A percentile compares a stretch with the other conserved stretches of the same genome.
These are phyloP conservation scores for Adelges cooleyi DNA, from an alignment of 1,140 invertebrate genomes.

Conservation along the genomic window DNA sequence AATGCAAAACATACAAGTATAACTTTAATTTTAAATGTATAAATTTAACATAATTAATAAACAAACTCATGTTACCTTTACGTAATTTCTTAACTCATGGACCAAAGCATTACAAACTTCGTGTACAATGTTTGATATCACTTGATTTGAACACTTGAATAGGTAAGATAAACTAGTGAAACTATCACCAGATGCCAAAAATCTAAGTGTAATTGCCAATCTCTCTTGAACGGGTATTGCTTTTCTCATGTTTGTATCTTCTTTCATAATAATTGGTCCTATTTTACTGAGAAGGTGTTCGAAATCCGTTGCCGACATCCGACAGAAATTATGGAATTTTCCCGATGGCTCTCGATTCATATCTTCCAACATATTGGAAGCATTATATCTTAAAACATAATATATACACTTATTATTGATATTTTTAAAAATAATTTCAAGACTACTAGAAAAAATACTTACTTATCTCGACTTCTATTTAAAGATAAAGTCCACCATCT, in stretches of 20 bases:
- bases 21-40: neutral
- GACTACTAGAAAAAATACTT: neutral
- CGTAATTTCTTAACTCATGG: too few relatives aligned
- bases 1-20: neutral
- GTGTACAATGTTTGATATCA: conserved; percentile 31
- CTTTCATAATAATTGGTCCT: conserved; percentile 34
- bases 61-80: too few relatives aligned
- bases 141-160: conserved; percentile 31
- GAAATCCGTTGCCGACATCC: conserved; percentile 14
- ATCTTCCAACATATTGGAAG: neutral
- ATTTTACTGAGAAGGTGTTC: conserved; percentile 22
- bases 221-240: conserved; percentile 29
- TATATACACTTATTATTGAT: conserved; percentile 2
- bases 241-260: conserved; percentile 34
- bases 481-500: neutral
- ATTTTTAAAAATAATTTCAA: neutral
- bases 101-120: conserved; percentile 32
- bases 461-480: conserved; percentile 4
- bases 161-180: conserved; percentile 33
- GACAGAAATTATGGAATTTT: conserved; percentile 22
- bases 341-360: neutral
- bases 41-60: too few relatives aligned
- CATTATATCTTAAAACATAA: neutral
- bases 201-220: conserved; percentile 29
- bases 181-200: conserved; percentile 35